These are phyloP conservation scores for Cinara cedri DNA, from an alignment of 2,888 invertebrate species.

Conservation along the genomic window DNA sequence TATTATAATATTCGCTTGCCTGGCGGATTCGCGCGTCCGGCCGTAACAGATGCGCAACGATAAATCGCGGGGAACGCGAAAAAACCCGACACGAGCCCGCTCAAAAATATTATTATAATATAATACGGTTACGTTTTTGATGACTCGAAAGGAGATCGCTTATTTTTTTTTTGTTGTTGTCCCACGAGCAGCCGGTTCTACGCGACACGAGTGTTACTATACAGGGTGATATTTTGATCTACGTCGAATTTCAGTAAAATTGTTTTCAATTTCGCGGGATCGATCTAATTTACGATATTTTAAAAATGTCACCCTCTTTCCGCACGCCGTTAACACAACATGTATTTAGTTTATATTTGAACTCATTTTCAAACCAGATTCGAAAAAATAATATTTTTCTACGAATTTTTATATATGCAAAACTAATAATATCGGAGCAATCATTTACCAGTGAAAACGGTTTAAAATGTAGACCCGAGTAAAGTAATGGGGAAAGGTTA, in stretches of 20 bases:
- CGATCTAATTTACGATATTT: no score
- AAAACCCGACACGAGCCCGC: not conserved
- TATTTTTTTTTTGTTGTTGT: not conserved
- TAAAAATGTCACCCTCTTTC: not conserved
- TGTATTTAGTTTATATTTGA: no score
- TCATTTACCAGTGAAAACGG: no score
- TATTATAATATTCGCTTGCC: slow-evolving; percentile 26
- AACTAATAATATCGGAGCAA: no score
- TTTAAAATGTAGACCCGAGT: no score
- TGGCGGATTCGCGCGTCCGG: slow-evolving; percentile 10
- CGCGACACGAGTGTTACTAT: not conserved
- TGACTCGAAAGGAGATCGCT: slow-evolving; percentile 22
- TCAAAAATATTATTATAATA: not conserved
- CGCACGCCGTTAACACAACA: not conserved
- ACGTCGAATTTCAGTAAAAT: no score
- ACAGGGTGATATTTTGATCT: not conserved
- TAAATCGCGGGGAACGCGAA: slow-evolving; percentile 31
- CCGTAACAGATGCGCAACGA: slow-evolving; percentile 34
- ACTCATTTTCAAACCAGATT: no score
- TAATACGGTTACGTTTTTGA: slow-evolving; percentile 36
- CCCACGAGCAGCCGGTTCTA: not conserved
- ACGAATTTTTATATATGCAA: no score
- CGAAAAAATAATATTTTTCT: no score
- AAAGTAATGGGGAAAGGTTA: no score
- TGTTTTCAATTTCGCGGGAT: no score